Base-by-base conservation (phyloP, 1,140 invertebrate species). In the Steinernema feltiae region DNA sequence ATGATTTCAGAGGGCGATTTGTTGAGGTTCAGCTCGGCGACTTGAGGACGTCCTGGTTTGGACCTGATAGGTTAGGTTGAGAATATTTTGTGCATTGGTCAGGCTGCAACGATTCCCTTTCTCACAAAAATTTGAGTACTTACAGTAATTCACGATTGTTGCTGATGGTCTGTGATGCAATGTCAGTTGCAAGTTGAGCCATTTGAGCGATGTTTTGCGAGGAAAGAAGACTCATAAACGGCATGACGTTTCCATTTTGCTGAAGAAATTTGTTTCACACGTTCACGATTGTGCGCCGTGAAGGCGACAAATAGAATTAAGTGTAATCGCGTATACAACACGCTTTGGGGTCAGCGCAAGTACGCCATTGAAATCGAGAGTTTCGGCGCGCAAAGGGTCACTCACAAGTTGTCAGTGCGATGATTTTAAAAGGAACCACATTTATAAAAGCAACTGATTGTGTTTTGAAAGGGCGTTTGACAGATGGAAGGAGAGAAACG, bases 151-250 rank as follows among this genome's bases (percentile, higher is more conserved):
- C 53, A 21, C 53, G 53, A 21, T 63, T 63, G 53, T 63, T 63
- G 53, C 24, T 63, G 3, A 63, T 15, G 53, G 53, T 63, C 3
- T 63, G 53, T 12, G 53, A 7, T 7, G 53, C 53, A 3, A 63
- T 12, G 53, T 63, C 53, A 3, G 53, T 63, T 17, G 53, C 53
- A 3, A 63, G 53, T 27, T 63, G 53, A 21, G 53, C 53, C 53
- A 63, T 63, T 21, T 63, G 53, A n/a, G 53, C 53, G 53, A 63
- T 63, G 53, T 63, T 63, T 27, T 27, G 53, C 24, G 53, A 63
- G 53, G 53, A 63, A 3, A 63, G 53, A 27, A 63, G 15, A 27
- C 53, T 21, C 53, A 63, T 63, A 27, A 63, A 63, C 15, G 53
- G 53, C 15, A 21, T 21, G 53, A 63, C 53, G 53, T 63, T 27